Evolutionary conservation across 1,140 invertebrate genomes (phyloP), one percentile per base, ranked within the genome.

Genomic region (Mylabris phalerata): DNA sequence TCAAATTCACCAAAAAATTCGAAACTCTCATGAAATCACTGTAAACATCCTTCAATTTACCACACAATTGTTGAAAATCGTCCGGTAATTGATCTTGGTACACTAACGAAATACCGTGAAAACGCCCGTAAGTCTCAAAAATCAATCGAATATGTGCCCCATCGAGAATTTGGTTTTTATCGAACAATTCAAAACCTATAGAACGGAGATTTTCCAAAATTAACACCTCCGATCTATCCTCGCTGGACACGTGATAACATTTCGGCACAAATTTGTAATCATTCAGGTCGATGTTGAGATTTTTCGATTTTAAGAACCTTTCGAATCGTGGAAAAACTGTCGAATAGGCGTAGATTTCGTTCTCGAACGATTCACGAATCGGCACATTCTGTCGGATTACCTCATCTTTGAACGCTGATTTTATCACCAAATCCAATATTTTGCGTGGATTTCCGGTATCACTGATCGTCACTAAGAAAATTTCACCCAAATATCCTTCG

Each of bases 191-290:
- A 7, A 26, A 48, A 3, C 46, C 46, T 3, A 13, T 3, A 3
- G 24, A 4, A 26, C 27, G 24, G 9, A 48, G 24, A 48, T 48
- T 48, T 48, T 48, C 46, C 19, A 48, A 48, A 48, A 25, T n/a
- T 10, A 48, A 3, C 5, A 48, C 6, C 24, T 48, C 46, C 46
- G 26, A 26, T 3, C 45, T 3, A 3, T 54, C 42, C 7, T 54
- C 25, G 3, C 11, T 13, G 4, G 19, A 40, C 4, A 41, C 40
- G 9, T 32, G 44, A 11, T 26, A 26, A 41, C 51, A 54, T 32
- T 54, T 45, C 9, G 51, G 51, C 26, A 54, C 51, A 10, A 45
- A 32, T 19, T 58, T 48, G 45, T 71, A 68, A 9, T 57, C 48
- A 7, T 59, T 48, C 9, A 7, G 7, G 7, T 45, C n/a, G 3